Conservation (phyloP, 2,888 invertebrate species). For the Ennomos quercinarius region DNA sequence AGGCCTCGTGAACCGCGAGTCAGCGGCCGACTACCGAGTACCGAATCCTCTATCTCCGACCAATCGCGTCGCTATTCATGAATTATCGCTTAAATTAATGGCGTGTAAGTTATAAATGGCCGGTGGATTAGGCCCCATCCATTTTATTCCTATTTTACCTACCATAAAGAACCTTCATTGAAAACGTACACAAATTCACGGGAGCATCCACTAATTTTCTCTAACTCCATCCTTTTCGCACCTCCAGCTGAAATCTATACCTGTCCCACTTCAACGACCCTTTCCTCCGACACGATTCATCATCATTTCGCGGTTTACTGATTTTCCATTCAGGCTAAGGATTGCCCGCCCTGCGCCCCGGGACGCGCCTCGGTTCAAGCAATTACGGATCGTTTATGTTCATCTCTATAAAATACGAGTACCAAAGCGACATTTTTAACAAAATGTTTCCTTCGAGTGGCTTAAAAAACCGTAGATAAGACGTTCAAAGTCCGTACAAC, state of each 20-base stretch:
- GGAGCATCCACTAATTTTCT: conserved; percentile 81
- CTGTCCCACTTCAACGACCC: conserved; percentile 70
- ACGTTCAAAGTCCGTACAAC: conserved; percentile 68
- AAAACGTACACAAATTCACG: conserved; percentile 85
- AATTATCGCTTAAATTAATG: conserved; percentile 85
- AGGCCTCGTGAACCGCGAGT: conserved; percentile 41
- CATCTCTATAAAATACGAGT: conserved; percentile 34
- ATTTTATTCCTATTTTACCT: conserved; percentile 85
- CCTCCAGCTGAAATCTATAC: conserved; percentile 42
- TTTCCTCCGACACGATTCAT: conserved; percentile 80
- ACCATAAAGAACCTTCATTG: conserved; percentile 84
- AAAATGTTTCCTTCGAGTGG: conserved; percentile 43
- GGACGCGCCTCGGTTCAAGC: conserved; percentile 47
- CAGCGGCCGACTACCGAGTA: conserved; percentile 57
- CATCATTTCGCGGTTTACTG: conserved; percentile 85
- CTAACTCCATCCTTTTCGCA: conserved; percentile 60
- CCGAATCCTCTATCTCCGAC: conserved; percentile 69
- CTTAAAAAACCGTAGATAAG: conserved; percentile 61
- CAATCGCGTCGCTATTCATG: conserved; percentile 75
- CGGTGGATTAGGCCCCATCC: conserved; percentile 80
- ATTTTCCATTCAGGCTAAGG: conserved; percentile 77
- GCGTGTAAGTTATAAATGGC: conserved; percentile 85
- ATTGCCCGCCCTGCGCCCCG: conserved; percentile 55
- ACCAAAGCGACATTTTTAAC: conserved; percentile 29
- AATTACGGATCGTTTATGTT: conserved; percentile 46